Evolutionary conservation across 35 echinoderm and acorn worm species (phyloP).

Genomic region (Hemicentrotus pulcherrimus): DNA sequence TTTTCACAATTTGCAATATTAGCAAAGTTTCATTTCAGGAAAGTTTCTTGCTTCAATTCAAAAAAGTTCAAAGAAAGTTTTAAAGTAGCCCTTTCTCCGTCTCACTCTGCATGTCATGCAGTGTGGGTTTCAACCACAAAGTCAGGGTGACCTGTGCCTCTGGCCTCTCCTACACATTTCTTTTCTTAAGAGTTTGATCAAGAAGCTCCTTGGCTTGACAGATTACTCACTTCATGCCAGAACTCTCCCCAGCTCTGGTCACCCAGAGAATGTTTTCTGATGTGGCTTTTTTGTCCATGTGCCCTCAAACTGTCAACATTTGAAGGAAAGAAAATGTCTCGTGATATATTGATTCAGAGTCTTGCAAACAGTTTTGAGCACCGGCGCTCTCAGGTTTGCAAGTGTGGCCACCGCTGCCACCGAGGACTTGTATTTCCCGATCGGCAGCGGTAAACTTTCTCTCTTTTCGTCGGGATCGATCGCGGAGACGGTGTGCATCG

Average conservation of each 20-base stretch:
- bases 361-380: slow-evolving; percentile 17
- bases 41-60: no score
- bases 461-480: neutral
- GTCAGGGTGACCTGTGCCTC: neutral
- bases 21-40: no score
- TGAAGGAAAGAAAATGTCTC: neutral
- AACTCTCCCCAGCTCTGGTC: neutral
- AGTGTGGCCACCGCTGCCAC: neutral
- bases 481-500: neutral
- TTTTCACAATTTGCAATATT: no score
- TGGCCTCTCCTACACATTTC: neutral
- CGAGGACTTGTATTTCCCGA: neutral
- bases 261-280: neutral
- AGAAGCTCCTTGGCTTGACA: neutral
- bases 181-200: neutral
- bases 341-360: neutral
- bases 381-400: neutral
- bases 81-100: neutral
- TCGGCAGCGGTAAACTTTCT: slow-evolving; percentile 16
- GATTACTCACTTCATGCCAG: neutral
- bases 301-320: neutral
- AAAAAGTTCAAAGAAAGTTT: no score
- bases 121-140: neutral
- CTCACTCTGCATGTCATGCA: neutral
- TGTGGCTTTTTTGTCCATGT: neutral